phyloP scores from a whole-genome alignment of 2,888 invertebrate species.

The Epsilonema sp. region DNA sequence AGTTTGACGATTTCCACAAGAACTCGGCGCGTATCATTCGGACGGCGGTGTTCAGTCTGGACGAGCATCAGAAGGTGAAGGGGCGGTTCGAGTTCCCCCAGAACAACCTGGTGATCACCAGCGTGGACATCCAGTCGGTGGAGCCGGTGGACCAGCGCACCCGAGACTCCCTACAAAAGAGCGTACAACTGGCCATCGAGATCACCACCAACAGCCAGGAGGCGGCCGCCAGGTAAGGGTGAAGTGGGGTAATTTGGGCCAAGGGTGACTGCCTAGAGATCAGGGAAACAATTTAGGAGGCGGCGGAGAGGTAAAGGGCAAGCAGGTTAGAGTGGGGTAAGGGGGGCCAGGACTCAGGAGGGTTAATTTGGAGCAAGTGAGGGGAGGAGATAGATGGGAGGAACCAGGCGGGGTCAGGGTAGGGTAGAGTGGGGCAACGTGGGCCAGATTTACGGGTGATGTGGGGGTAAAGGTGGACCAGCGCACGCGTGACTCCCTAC shows the following conservation, averaged over 20 bases:
- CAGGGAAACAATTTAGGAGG: no score
- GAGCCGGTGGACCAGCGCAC: conserved; percentile 38
- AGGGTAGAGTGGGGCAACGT: no score
- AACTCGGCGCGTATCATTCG: conserved; percentile 36
- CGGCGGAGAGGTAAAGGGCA: conserved; percentile 35
- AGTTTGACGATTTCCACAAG: conserved; percentile 39
- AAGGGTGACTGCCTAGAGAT: not conserved
- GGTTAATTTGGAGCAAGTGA: no score
- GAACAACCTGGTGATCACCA: conserved; percentile 35
- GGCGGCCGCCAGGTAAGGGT: conserved; percentile 32
- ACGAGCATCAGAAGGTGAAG: conserved; percentile 32
- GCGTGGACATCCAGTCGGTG: conserved; percentile 37
- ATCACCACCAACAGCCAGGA: conserved; percentile 39
- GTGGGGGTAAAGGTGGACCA: no score
- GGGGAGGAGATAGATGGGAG: not conserved
- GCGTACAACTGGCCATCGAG: conserved; percentile 38
- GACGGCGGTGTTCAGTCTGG: conserved; percentile 35
- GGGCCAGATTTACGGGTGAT: no score
- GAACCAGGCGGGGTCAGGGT: no score
- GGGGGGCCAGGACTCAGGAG: no score
- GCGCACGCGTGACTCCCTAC: no score
- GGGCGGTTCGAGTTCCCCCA: conserved; percentile 33
- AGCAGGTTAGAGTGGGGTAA: not conserved
- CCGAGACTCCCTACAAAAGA: no score
- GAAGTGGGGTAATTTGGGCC: not conserved